These are phyloP conservation scores for Spinus pinus DNA, from an alignment of 2,797 vertebrate species.

Conservation along the genomic window DNA sequence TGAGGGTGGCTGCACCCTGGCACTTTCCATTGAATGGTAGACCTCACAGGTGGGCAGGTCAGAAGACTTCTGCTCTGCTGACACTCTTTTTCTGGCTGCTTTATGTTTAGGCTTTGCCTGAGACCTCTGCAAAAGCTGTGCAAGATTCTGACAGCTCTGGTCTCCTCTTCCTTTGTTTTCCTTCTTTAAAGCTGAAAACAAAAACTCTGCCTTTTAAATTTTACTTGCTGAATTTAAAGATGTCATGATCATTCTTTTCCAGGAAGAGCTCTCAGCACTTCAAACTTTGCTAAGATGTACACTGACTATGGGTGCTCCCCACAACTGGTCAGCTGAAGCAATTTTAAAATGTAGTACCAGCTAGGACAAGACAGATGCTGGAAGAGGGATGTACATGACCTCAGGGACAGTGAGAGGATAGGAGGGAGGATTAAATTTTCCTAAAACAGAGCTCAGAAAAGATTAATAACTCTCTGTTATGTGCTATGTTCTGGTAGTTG, in stretches of 20 bases:
- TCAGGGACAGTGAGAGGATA: background rate
- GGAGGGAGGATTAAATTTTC: background rate
- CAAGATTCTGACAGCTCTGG: background rate
- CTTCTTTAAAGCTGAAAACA: background rate
- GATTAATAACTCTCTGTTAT: background rate
- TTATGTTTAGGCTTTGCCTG: background rate
- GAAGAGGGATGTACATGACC: background rate
- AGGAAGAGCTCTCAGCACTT: background rate
- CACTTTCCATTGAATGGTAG: background rate
- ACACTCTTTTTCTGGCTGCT: background rate
- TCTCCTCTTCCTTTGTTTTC: background rate
- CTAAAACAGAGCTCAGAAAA: background rate
- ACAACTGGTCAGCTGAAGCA: background rate
- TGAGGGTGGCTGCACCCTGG: background rate
- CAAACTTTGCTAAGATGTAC: background rate
- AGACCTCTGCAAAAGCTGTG: background rate
- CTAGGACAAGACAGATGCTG: background rate
- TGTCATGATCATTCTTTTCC: background rate
- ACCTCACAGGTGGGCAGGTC: background rate
- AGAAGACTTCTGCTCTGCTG: background rate
- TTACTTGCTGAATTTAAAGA: background rate
- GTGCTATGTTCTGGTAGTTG: background rate
- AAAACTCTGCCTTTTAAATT: rapidly evolving
- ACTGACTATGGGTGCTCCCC: rapidly evolving
- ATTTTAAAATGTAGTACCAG: background rate